phyloP scores from a whole-genome alignment of 2,797 vertebrate genomes.

The Sus cebifrons region DNA sequence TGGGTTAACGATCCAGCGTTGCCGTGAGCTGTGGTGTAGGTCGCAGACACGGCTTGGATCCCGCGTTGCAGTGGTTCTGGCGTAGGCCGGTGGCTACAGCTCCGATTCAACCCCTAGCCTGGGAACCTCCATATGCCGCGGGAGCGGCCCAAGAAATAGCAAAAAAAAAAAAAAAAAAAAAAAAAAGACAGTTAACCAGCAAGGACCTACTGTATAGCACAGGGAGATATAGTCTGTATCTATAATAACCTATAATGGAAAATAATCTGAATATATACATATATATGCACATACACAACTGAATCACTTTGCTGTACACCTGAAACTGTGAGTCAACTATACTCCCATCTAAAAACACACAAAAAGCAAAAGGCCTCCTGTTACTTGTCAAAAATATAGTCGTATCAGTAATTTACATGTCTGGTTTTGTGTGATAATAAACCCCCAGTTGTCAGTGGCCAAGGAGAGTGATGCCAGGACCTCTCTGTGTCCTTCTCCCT shows the following conservation, averaged over 20 bases:
- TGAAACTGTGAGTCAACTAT: neutral
- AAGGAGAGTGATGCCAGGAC: neutral
- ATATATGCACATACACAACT: neutral
- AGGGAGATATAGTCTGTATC: neutral
- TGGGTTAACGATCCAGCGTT: too few relatives aligned
- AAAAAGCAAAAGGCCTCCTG: neutral
- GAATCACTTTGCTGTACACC: neutral
- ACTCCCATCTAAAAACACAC: neutral
- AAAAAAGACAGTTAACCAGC: neutral
- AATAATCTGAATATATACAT: neutral
- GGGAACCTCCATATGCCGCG: too few relatives aligned
- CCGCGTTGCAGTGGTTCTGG: too few relatives aligned
- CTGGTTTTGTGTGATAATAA: conserved; percentile 1
- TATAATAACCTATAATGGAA: neutral
- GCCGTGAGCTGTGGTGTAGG: too few relatives aligned
- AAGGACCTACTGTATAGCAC: neutral
- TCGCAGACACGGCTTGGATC: too few relatives aligned
- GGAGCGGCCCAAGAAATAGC: too few relatives aligned
- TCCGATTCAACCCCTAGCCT: too few relatives aligned
- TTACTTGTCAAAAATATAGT: conserved; percentile 20
- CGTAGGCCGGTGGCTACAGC: too few relatives aligned
- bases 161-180: too few relatives aligned
- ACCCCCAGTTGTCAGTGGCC: neutral
- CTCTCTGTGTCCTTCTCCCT: neutral
- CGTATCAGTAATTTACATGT: neutral